Percentiles rank a stretch among this genome's conserved stretches.
These are phyloP conservation scores for Agrilus biguttatus DNA, from an alignment of 2,888 invertebrate species.

Conservation along the genomic window DNA sequence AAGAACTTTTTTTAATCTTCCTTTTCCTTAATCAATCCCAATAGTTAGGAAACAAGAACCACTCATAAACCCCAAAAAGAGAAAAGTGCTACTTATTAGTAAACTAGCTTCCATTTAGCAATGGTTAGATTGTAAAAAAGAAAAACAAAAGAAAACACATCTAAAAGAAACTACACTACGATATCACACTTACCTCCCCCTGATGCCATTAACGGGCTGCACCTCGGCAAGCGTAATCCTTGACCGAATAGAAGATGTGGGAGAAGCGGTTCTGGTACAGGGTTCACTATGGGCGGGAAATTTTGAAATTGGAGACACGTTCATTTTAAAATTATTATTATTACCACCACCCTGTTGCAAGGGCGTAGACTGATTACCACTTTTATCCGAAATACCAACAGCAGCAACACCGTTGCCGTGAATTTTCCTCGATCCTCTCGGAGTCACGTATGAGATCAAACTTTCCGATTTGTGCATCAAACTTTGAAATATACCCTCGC, in stretches of 20 bases:
- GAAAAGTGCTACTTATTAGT: too few species aligned
- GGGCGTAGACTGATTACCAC: slow-evolving; percentile 17
- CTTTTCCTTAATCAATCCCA: too few species aligned
- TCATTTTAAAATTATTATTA: slow-evolving; percentile 17
- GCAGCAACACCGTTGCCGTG: slow-evolving; percentile 3
- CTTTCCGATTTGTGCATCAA: slow-evolving; percentile 24
- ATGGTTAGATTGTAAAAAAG: too few species aligned
- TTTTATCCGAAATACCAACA: background rate
- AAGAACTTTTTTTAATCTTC: too few species aligned
- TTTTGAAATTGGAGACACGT: slow-evolving; percentile 17
- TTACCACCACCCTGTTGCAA: slow-evolving; percentile 12
- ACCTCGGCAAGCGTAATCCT: slow-evolving; percentile 3
- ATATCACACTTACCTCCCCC: slow-evolving; percentile 4
- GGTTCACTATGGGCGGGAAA: slow-evolving; percentile 16
- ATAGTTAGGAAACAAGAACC: too few species aligned
- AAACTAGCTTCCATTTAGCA: too few species aligned
- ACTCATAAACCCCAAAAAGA: too few species aligned
- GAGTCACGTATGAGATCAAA: slow-evolving; percentile 44
- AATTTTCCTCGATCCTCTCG: slow-evolving; percentile 35
- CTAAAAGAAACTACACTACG: too few species aligned
- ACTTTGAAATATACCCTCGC: slow-evolving; percentile 14
- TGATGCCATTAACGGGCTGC: slow-evolving; percentile 8
- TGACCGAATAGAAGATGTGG: slow-evolving; percentile 13
- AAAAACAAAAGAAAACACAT: too few species aligned
- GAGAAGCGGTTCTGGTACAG: slow-evolving; percentile 22